These are phyloP conservation scores for Conopomorpha cramerella DNA, from an alignment of 1,140 invertebrate species.

Conservation along the genomic window DNA sequence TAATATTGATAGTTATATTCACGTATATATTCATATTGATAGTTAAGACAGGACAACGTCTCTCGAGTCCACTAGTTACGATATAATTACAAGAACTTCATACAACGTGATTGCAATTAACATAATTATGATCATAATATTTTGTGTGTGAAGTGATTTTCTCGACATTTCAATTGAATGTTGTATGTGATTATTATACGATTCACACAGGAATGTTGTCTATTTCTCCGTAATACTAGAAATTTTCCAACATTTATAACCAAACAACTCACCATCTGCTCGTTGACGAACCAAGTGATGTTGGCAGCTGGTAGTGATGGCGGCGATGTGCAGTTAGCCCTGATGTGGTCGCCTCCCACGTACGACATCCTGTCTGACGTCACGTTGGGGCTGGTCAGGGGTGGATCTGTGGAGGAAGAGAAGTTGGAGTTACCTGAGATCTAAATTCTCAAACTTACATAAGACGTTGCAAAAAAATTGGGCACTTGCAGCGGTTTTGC, in stretches of 20 bases:
- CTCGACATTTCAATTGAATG: too few relatives aligned
- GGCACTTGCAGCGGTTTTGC: too few relatives aligned
- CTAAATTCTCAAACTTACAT: not conserved
- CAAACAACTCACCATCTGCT: constrained; percentile 58
- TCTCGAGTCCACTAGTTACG: too few relatives aligned
- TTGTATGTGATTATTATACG: too few relatives aligned
- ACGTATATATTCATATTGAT: too few relatives aligned
- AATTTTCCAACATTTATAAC: not conserved
- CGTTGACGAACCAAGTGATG: constrained; percentile 69
- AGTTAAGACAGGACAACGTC: too few relatives aligned
- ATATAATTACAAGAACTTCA: too few relatives aligned
- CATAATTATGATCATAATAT: too few relatives aligned
- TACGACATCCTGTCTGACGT: constrained; percentile 56
- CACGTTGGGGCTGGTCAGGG: constrained; percentile 56
- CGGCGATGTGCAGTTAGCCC: constrained; percentile 59
- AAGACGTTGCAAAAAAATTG: not conserved
- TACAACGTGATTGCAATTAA: too few relatives aligned
- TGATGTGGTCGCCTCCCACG: constrained; percentile 52
- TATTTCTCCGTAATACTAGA: not conserved
- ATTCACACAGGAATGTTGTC: too few relatives aligned
- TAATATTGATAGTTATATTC: too few relatives aligned
- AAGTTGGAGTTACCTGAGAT: not conserved
- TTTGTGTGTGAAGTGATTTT: too few relatives aligned
- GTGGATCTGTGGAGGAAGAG: constrained; percentile 46
- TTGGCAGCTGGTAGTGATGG: constrained; percentile 64